Base-by-base conservation (phyloP, 2,888 invertebrate genomes). In the Clusia tigrina region DNA sequence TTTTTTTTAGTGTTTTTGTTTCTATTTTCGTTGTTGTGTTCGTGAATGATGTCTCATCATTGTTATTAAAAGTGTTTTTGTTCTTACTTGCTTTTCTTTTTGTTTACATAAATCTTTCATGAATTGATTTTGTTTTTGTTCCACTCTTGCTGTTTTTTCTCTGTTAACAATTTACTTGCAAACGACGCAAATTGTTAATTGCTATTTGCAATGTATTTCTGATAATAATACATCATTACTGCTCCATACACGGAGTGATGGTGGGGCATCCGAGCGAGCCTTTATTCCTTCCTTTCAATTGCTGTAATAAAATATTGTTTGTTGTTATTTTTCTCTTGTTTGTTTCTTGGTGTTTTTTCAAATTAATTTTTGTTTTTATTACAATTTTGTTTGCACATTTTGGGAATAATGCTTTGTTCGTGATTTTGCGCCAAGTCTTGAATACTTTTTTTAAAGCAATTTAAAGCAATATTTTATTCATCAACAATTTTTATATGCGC, bases 361-460 rank as follows among this genome's bases (percentile, higher is more conserved):
- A 10, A 10, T 51, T 51, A 22, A 22, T 38, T 22, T 2, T 46
- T 62, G 6, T 56, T 61, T 25, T 56, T 54, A n/a, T 54, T 56
- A 48, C n/a, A n/a, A n/a, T n/a, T n/a, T n/a, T 32, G 12, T 32
- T 12, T 32, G 32, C 32, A 32, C 10, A 42, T 56, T 57, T 24
- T 57, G 58, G 58, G 54, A 58, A 46, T 48, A 62, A 20, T 54
- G 58, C 63, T 63, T 63, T 63, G 63, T 63, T 63, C 58, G 57
- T 57, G 59, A 63, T 57, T 58, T 63, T 54, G 20, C 54, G 58
- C 42, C n/a, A n/a, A n/a, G n/a, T n/a, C n/a, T n/a, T n/a, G n/a
- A n/a, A n/a, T n/a, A n/a, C n/a, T n/a, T n/a, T n/a, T n/a, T n/a
- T n/a, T n/a, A n/a, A n/a, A n/a, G n/a, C n/a, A n/a, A n/a, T n/a